These are phyloP conservation scores for Rhinoderma darwinii DNA, from an alignment of 2,113 vertebrate genomes.

Conservation along the genomic window DNA sequence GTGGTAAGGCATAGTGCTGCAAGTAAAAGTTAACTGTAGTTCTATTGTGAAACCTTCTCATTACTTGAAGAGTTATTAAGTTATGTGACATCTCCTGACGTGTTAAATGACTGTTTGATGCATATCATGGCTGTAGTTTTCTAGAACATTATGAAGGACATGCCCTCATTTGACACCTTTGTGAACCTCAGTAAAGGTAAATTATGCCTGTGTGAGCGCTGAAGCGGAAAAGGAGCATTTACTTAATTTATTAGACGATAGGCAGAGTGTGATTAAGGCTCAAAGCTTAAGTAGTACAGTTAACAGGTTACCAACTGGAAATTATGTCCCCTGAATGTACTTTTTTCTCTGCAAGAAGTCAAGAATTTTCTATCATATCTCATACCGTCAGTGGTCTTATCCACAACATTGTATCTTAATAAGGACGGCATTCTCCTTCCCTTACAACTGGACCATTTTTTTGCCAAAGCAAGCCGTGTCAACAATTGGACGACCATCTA, in stretches of 20 bases:
- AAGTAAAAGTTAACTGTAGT: neutral
- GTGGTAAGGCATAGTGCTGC: neutral
- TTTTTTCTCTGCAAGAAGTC: too few relatives aligned
- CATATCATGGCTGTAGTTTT: neutral
- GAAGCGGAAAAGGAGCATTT: neutral
- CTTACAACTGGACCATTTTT: too few relatives aligned
- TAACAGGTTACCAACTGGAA: neutral
- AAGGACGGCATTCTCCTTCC: too few relatives aligned
- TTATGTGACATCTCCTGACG: neutral
- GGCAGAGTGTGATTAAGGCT: neutral
- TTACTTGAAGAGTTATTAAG: neutral
- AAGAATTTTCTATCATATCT: neutral
- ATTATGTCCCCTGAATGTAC: neutral
- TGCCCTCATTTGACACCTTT: neutral
- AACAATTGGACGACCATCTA: too few relatives aligned
- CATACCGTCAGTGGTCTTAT: neutral
- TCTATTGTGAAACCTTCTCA: neutral
- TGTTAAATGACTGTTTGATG: neutral
- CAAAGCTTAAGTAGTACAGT: neutral
- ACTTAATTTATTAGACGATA: neutral
- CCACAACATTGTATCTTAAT: too few relatives aligned
- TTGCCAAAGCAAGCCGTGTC: too few relatives aligned
- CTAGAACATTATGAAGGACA: neutral
- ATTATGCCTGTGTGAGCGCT: constrained; percentile 4
- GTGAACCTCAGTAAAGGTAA: neutral